phyloP scores from a whole-genome alignment of 2,797 vertebrate genomes.

The Lemur catta region DNA sequence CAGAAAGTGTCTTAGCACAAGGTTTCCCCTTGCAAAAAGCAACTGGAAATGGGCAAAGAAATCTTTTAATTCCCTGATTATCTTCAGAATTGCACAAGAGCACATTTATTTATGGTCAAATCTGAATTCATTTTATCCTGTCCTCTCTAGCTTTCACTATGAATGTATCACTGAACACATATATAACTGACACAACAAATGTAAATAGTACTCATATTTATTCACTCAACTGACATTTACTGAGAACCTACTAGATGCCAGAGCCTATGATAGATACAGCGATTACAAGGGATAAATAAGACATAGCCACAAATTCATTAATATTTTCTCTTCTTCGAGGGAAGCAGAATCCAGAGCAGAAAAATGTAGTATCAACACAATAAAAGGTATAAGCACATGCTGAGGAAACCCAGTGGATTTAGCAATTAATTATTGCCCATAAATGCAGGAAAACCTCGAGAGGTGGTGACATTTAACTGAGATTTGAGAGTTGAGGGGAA shows the following conservation, averaged over 20 bases:
- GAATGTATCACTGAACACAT: neutral
- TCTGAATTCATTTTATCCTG: neutral
- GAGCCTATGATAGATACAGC: neutral
- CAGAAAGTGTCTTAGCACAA: neutral
- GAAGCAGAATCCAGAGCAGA: neutral
- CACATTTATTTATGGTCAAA: neutral
- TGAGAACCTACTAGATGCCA: neutral
- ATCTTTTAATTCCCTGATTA: neutral
- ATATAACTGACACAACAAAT: neutral
- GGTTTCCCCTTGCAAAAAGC: neutral
- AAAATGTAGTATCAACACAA: neutral
- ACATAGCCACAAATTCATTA: neutral
- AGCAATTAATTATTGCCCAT: neutral
- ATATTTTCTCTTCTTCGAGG: neutral
- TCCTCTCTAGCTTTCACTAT: neutral
- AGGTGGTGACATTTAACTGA: neutral
- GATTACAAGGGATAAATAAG: neutral
- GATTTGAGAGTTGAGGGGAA: neutral
- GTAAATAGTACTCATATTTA: neutral
- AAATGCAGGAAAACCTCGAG: neutral
- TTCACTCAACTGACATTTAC: neutral
- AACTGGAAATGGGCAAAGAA: neutral
- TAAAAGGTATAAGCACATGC: neutral
- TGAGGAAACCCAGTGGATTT: neutral
- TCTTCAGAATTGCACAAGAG: neutral